These are phyloP conservation scores for Hemicordylus capensis DNA, from an alignment of 2,113 vertebrate genomes.

Conservation along the genomic window DNA sequence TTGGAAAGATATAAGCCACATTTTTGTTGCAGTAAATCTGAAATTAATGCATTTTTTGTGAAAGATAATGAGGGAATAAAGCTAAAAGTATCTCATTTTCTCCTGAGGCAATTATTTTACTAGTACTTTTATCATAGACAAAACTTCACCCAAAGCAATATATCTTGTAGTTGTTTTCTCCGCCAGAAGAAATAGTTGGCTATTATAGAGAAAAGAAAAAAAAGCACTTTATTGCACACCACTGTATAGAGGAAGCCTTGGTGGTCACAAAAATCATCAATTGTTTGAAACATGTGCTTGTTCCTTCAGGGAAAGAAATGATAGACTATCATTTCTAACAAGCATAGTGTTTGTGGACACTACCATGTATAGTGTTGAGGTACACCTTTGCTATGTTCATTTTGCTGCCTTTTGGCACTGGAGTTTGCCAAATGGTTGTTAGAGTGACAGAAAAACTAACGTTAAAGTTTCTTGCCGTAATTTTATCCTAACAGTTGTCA, in stretches of 20 bases:
- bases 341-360: too few species aligned
- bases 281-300: conserved; percentile 42
- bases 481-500: neutral
- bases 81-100: neutral
- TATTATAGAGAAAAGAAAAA: neutral
- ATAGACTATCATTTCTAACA: conserved; percentile 60
- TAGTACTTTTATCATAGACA: neutral
- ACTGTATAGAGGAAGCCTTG: conserved; percentile 11
- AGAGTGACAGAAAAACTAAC: conserved; percentile 20
- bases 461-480: neutral
- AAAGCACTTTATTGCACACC: neutral
- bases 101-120: conserved; percentile 9
- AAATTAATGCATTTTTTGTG: neutral
- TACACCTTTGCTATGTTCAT: conserved; percentile 45
- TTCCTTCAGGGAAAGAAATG: conserved; percentile 15
- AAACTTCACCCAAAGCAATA: neutral
- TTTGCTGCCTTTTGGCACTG: conserved; percentile 26
- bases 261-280: conserved; percentile 44
- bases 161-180: conserved; percentile 10
- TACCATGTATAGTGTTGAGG: neutral
- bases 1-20: conserved; percentile 25
- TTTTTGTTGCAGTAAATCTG: conserved; percentile 27
- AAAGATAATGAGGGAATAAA: neutral
- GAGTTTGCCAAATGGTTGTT: conserved; percentile 48
- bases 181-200: neutral